These are phyloP conservation scores for Morbakka virulenta DNA, from an alignment of 30 jellyfish, hydroid and myxozoan species.

Conservation along the genomic window DNA sequence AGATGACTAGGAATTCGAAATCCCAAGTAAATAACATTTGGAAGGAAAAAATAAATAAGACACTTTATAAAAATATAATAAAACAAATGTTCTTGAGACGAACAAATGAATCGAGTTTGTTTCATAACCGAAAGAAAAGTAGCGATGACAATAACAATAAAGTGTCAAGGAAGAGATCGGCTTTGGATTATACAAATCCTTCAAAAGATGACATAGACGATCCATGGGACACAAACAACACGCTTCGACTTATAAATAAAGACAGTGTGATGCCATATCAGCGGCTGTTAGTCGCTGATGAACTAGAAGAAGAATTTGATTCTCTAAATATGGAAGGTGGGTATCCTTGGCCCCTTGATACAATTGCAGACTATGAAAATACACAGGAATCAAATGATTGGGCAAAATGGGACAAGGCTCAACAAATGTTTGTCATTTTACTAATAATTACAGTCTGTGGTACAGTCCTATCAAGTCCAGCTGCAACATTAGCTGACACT, in stretches of 20 bases:
- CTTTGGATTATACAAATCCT: neutral
- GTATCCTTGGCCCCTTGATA: constrained; percentile 94
- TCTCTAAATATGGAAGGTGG: constrained; percentile 71
- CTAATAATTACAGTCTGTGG: constrained; percentile 83
- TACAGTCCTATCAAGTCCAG: constrained; percentile 90
- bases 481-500: constrained; percentile 97
- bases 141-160: too few relatives aligned
- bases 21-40: neutral
- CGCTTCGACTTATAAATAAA: neutral
- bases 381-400: constrained; percentile 38
- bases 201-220: neutral
- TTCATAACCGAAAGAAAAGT: too few relatives aligned
- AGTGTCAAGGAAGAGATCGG: neutral
- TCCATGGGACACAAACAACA: neutral
- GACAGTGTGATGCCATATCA: constrained; percentile 66
- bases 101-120: neutral
- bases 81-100: neutral
- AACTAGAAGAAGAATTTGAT: constrained; percentile 84
- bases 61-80: neutral
- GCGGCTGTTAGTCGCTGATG: constrained; percentile 84
- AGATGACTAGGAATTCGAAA: neutral
- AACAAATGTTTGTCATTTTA: constrained; percentile 51
- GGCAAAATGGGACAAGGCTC: constrained; percentile 33
- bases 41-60: neutral
- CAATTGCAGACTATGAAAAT: constrained; percentile 27